phyloP scores from a whole-genome alignment of 2,888 invertebrate species.

The Epistrophe grossulariae region DNA sequence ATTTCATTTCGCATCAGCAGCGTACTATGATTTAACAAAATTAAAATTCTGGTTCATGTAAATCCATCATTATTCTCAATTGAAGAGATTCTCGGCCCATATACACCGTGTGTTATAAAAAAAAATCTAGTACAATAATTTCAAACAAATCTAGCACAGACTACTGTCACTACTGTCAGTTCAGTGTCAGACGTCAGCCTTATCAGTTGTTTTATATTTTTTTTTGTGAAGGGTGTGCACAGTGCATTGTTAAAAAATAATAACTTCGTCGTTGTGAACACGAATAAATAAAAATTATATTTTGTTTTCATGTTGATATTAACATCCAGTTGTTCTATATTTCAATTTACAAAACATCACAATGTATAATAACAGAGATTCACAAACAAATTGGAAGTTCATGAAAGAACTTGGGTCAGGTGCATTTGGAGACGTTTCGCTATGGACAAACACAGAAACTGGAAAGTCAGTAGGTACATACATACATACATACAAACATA shows the following conservation, averaged over 20 bases:
- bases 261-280: background rate
- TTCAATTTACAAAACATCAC: background rate
- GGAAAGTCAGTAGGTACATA: conserved; percentile 86
- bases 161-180: background rate
- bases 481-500: background rate
- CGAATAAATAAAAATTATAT: background rate
- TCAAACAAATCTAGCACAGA: background rate
- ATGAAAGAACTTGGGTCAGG: conserved; percentile 88
- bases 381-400: conserved; percentile 82
- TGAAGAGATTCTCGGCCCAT: too few species aligned
- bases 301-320: background rate
- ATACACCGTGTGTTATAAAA: background rate
- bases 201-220: background rate
- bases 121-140: background rate
- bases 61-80: too few species aligned
- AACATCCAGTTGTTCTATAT: background rate
- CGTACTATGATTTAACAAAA: too few species aligned
- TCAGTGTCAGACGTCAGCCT: background rate
- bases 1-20: too few species aligned
- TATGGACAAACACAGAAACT: conserved; percentile 88
- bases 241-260: background rate
- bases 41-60: too few species aligned
- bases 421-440: conserved; percentile 89
- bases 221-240: background rate
- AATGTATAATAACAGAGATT: background rate